phyloP scores from a whole-genome alignment of 2,797 vertebrate species.

The Labeo calbasu region DNA sequence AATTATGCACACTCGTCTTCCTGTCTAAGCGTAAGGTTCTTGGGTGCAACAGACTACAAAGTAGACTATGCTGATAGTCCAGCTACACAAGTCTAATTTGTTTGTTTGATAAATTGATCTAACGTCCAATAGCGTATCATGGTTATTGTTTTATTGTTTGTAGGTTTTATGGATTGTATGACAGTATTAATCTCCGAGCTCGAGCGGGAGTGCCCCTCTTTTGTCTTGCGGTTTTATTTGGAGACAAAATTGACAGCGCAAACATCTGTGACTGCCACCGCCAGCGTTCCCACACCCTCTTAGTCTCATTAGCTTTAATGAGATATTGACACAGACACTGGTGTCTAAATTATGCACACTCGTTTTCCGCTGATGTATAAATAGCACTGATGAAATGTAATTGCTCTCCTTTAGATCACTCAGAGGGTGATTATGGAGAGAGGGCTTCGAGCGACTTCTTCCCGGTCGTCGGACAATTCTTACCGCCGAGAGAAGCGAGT shows the following conservation, averaged over 20 bases:
- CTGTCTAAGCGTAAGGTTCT: not conserved
- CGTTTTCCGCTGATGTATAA: conserved; percentile 64
- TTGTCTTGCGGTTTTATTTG: conserved; percentile 56
- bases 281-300: conserved; percentile 59
- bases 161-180: conserved; percentile 31
- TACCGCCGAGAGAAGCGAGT: not conserved
- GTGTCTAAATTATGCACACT: conserved; percentile 64
- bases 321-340: conserved; percentile 69
- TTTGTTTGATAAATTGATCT: not conserved
- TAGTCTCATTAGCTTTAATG: conserved; percentile 66
- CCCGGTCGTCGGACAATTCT: conserved; percentile 23
- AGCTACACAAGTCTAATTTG: not conserved
- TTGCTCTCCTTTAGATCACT: conserved; percentile 60
- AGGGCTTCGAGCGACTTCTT: conserved; percentile 26
- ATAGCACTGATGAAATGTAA: conserved; percentile 63
- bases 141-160: conserved; percentile 4
- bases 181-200: conserved; percentile 5
- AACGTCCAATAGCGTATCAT: not conserved
- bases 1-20: too few species aligned
- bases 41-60: not conserved
- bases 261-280: conserved; percentile 61
- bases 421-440: conserved; percentile 49
- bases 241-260: conserved; percentile 56
- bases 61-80: not conserved
- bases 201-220: conserved; percentile 29